Evolutionary conservation across 1,140 invertebrate species (phyloP), one percentile per base, ranked within the genome.

Genomic region (Procambarus virginalis): DNA sequence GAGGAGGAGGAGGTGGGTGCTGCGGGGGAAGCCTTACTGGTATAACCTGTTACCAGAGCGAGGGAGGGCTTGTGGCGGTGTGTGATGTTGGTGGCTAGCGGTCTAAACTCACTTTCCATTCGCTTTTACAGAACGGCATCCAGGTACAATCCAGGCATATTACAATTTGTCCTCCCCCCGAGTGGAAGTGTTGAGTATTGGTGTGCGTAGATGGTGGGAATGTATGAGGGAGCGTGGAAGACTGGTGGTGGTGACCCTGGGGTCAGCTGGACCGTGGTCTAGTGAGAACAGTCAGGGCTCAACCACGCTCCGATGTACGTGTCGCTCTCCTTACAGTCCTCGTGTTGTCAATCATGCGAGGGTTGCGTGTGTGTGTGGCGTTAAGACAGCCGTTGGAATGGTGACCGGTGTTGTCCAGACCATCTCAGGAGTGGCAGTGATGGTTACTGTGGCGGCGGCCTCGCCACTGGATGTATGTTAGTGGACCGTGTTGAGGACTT

Each of bases 31-130:
- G 83, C 83, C 83, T 73, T 58, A 84, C 83, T 75, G 83, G 83
- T 84, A 76, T 34, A 84, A 46, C 83, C 83, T 84, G 83, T 84
- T 84, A 84, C 83, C 83, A 46, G 68, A 84, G 83, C 45, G 46
- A 73, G 83, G 20, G 83, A 64, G 64, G 22, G 46, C 45, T 12
- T 17, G 34, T 75, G 10, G 9, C 0, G 9, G 60, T 64, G 60
- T 64, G 60, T 64, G 60, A 12, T 58, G 55, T 12, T 12, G 55
- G 8, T 58, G 55, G 55, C 6, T 58, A 58, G 6, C 55, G 55
- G 55, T 9, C 55, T 58, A 8, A 34, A 8, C 55, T 58, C 55
- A 58, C 55, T 58, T 58, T 34, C 55, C 6, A 9, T 58, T 58
- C 55, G 12, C 34, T 34, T 34, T 34, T 34, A 34, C 34, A 34